Conservation (phyloP, 2,888 invertebrate species). For the Eupelmus urozonus region DNA sequence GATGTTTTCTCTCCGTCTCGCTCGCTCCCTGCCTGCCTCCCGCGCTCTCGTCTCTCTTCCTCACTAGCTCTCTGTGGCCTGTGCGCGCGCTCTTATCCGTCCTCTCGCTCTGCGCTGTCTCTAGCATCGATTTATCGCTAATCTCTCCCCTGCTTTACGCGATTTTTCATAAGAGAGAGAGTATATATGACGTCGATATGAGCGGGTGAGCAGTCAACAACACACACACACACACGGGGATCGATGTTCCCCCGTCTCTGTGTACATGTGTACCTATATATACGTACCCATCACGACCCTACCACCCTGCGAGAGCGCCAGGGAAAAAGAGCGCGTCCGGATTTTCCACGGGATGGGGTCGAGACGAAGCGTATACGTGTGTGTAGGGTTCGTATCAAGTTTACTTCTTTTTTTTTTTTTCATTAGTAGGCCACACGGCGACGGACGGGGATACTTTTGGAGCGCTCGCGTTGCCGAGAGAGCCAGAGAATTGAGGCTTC, state of each 20-base stretch:
- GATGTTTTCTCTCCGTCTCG: conserved; percentile 51
- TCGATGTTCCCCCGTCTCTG: conserved; percentile 8
- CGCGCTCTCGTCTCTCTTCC: not conserved
- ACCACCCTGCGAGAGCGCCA: too few species aligned
- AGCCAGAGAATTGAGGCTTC: conserved; percentile 9
- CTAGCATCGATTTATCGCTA: conserved; percentile 20
- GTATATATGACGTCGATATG: not conserved
- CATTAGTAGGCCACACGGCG: conserved; percentile 16
- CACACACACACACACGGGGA: too few species aligned
- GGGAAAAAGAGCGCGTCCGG: not conserved
- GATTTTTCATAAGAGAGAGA: not conserved
- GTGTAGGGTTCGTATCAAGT: not conserved
- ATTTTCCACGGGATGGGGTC: not conserved
- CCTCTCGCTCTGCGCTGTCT: too few species aligned
- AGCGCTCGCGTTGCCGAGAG: too few species aligned
- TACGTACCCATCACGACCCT: too few species aligned
- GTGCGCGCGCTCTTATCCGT: conserved; percentile 11
- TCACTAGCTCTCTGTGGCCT: conserved; percentile 12
- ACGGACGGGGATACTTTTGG: not conserved
- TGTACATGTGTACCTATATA: too few species aligned
- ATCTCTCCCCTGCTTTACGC: not conserved
- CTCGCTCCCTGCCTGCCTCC: conserved; percentile 5
- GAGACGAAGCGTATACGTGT: not conserved
- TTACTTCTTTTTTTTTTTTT: not conserved
- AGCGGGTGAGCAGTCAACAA: too few species aligned